Percentiles rank a stretch among this genome's conserved stretches.
Conservation (phyloP, 2,888 invertebrate species). For the Leptarthrus brevirostris region DNA sequence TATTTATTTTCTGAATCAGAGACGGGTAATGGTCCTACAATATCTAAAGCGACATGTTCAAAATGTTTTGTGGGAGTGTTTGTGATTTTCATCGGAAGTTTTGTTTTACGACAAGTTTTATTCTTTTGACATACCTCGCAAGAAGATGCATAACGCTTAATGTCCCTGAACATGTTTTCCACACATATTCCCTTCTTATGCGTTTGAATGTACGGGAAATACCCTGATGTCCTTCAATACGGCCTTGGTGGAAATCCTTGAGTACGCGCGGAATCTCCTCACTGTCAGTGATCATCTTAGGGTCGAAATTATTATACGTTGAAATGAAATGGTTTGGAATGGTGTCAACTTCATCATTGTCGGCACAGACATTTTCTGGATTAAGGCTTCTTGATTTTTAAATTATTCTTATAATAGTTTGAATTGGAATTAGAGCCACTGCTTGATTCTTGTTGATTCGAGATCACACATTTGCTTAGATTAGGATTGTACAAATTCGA, state of each 20-base stretch:
- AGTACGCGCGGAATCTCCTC: slow-evolving; percentile 50
- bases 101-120: no score
- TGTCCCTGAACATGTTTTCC: slow-evolving; percentile 60
- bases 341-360: not conserved
- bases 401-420: no score
- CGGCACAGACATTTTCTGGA: not conserved
- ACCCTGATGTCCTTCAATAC: slow-evolving; percentile 55
- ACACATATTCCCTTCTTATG: slow-evolving; percentile 57
- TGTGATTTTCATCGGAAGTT: no score
- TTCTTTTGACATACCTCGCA: slow-evolving; percentile 56
- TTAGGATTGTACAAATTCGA: no score
- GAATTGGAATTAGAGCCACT: no score
- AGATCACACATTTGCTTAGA: no score
- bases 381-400: no score
- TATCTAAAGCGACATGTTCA: no score
- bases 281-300: not conserved
- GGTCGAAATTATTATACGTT: not conserved
- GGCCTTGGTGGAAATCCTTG: slow-evolving; percentile 52
- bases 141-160: slow-evolving; percentile 58
- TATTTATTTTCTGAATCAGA: no score
- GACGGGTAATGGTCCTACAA: no score
- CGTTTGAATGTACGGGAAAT: slow-evolving; percentile 57
- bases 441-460: no score
- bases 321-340: not conserved
- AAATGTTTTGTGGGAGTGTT: no score